A percentile compares a stretch with the other conserved stretches of the same genome.
These are phyloP conservation scores for Pteria penguin DNA, from an alignment of 2,888 invertebrate genomes.

Conservation along the genomic window DNA sequence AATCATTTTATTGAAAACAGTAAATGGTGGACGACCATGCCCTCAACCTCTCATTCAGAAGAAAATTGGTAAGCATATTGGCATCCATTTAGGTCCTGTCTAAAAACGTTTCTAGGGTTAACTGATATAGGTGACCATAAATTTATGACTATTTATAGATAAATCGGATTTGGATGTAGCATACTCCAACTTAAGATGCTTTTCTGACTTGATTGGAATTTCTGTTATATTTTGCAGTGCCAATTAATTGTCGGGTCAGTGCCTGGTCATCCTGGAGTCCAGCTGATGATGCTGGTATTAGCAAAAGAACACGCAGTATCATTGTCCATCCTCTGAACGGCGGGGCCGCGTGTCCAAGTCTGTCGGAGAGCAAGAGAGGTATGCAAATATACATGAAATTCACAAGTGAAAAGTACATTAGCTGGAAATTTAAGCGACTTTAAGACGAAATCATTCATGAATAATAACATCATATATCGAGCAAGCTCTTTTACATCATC, in stretches of 20 bases:
- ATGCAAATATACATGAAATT: no score
- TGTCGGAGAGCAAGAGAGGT: not conserved
- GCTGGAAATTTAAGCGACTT: no score
- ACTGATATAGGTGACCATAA: no score
- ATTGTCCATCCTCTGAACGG: conserved; percentile 1
- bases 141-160: no score
- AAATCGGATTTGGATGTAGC: no score
- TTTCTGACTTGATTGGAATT: no score
- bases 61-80: not conserved
- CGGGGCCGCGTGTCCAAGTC: not conserved
- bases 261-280: conserved; percentile 11
- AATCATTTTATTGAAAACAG: not conserved
- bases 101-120: no score
- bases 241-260: conserved; percentile 16
- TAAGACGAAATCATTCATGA: no score
- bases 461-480: no score
- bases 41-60: not conserved
- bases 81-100: not conserved
- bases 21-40: not conserved
- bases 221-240: conserved; percentile 1
- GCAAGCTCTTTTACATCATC: no score
- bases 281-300: conserved; percentile 12
- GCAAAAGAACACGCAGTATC: conserved; percentile 2
- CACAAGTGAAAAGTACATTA: no score
- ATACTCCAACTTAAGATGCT: no score